phyloP scores from a whole-genome alignment of 2,888 invertebrate species.

The Strigamia crassipes region DNA sequence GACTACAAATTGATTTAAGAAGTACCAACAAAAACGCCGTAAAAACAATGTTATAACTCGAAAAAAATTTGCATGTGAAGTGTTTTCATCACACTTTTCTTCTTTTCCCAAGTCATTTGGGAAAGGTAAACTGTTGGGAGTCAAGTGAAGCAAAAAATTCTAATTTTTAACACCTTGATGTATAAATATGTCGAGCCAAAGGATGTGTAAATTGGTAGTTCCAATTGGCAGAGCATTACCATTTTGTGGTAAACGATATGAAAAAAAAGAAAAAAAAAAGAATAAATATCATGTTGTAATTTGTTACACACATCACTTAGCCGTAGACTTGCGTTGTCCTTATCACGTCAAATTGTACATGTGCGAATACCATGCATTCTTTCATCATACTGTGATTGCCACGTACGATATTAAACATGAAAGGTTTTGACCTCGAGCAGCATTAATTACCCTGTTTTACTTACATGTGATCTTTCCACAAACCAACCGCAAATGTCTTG shows the following conservation, averaged over 20 bases:
- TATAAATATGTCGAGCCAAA: no score
- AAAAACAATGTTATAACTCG: background rate
- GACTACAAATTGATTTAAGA: slow-evolving; percentile 6
- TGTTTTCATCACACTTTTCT: slow-evolving; percentile 1
- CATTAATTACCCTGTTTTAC: slow-evolving; percentile 21
- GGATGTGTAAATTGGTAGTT: no score
- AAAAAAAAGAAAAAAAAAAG: background rate
- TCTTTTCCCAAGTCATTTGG: background rate
- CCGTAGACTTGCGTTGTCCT: background rate
- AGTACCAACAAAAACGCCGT: slow-evolving; percentile 3
- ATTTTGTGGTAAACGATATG: background rate
- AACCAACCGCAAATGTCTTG: slow-evolving; percentile 12
- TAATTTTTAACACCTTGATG: background rate
- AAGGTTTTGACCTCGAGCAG: slow-evolving; percentile 17
- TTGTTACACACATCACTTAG: background rate
- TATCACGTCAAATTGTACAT: slow-evolving; percentile 6
- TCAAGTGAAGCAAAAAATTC: background rate
- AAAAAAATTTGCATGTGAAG: background rate
- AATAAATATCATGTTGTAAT: background rate
- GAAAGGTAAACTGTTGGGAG: background rate
- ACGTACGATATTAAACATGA: slow-evolving; percentile 17
- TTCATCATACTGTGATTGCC: slow-evolving; percentile 7
- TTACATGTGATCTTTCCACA: slow-evolving; percentile 16
- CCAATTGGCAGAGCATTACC: no score
- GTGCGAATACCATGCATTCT: background rate